phyloP scores from a whole-genome alignment of 2,797 vertebrate species.

The Myiotriccus ornatus region DNA sequence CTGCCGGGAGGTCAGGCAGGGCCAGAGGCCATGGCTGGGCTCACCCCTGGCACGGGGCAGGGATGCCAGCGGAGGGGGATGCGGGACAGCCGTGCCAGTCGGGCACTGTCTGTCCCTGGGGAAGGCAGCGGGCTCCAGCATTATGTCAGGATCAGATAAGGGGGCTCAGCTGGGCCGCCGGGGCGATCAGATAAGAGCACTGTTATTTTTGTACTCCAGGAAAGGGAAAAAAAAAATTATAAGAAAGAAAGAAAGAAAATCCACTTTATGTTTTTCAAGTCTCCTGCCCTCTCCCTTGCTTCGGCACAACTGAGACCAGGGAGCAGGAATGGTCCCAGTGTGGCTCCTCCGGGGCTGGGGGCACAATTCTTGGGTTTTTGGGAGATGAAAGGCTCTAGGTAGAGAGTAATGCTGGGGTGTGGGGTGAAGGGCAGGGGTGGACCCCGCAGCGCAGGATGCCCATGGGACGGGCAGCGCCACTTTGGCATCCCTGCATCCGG shows the following conservation, averaged over 20 bases:
- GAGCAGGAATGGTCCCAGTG: constrained; percentile 12
- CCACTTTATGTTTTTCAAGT: constrained; percentile 28
- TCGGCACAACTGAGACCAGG: constrained; percentile 14
- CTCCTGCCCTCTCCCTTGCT: background rate
- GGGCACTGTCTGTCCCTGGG: constrained; percentile 43
- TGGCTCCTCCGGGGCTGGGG: background rate
- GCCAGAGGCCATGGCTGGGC: accelerated
- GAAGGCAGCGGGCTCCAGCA: constrained; percentile 68
- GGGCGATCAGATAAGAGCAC: constrained; percentile 76
- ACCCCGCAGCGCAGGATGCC: background rate
- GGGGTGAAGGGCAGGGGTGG: background rate
- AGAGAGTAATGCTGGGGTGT: background rate
- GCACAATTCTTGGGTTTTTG: background rate
- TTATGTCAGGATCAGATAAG: constrained; percentile 86
- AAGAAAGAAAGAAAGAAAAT: constrained; percentile 55
- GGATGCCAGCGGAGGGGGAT: background rate
- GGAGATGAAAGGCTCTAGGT: constrained; percentile 7
- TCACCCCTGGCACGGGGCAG: background rate
- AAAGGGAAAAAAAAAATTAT: constrained; percentile 38
- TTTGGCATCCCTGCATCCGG: background rate
- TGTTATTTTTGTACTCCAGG: constrained; percentile 76
- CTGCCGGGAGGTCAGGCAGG: background rate
- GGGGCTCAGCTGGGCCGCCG: constrained; percentile 69
- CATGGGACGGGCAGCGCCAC: background rate
- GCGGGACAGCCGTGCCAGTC: background rate